Percentiles rank a stretch among this genome's conserved stretches.
Conservation (phyloP, 1,140 invertebrate genomes). For the Tetranychus urticae region DNA sequence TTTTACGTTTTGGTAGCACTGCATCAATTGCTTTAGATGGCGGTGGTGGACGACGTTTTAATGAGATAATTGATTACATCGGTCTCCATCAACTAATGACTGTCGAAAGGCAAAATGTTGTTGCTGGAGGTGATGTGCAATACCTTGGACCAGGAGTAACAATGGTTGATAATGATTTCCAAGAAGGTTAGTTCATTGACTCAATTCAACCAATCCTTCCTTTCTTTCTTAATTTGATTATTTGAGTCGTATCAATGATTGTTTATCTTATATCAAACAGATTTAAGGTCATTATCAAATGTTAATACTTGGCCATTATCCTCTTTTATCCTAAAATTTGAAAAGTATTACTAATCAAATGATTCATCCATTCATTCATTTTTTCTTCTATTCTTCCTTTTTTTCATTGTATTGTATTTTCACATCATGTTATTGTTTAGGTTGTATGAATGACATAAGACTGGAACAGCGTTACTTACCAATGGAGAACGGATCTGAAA, state of each 20-base stretch:
- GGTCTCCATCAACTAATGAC: constrained; percentile 63
- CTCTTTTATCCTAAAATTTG: background rate
- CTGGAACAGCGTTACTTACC: constrained; percentile 77
- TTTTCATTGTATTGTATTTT: background rate
- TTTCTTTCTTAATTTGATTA: background rate
- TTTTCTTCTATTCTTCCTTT: background rate
- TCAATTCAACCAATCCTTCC: background rate
- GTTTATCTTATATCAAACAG: too few relatives aligned
- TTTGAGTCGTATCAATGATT: background rate
- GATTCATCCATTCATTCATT: background rate
- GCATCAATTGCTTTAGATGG: constrained; percentile 81
- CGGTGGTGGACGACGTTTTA: constrained; percentile 77
- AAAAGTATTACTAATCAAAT: background rate
- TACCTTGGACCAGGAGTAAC: constrained; percentile 49
- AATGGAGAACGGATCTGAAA: constrained; percentile 78
- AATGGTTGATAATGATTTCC: constrained; percentile 82
- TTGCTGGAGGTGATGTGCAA: constrained; percentile 79
- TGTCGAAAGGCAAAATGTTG: constrained; percentile 80
- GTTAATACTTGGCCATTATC: too few relatives aligned
- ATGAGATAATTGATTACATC: constrained; percentile 70
- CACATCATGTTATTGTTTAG: constrained; percentile 20
- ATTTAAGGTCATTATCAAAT: too few relatives aligned
- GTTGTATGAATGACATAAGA: constrained; percentile 57
- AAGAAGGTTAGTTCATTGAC: constrained; percentile 38
- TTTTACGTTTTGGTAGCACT: constrained; percentile 59